Conservation (phyloP, 1,140 invertebrate species). For the Orchestia grillus region DNA sequence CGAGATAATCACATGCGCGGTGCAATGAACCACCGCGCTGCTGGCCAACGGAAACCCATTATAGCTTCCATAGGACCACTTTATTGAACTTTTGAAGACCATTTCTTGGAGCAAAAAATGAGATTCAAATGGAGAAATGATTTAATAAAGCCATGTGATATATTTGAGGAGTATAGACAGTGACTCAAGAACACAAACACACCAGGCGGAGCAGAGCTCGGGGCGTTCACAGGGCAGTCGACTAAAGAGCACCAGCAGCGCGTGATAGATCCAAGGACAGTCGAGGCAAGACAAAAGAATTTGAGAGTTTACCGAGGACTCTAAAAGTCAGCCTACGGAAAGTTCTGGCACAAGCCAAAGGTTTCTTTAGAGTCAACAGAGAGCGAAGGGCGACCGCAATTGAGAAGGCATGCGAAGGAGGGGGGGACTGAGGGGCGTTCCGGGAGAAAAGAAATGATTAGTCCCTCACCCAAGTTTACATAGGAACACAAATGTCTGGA, state of each 20-base stretch:
- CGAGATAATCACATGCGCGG: background rate
- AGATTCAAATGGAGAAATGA: too few species aligned
- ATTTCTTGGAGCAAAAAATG: background rate
- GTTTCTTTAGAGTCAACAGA: conserved; percentile 54
- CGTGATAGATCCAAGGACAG: background rate
- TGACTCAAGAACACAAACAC: background rate
- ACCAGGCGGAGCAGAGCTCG: background rate
- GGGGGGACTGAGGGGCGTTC: background rate
- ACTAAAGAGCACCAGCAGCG: background rate
- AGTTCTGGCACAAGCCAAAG: conserved; percentile 49
- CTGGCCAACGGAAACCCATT: too few species aligned
- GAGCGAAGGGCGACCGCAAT: conserved; percentile 25
- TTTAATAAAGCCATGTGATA: too few species aligned
- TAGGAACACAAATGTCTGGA: background rate
- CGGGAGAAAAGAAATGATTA: background rate
- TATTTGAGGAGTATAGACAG: too few species aligned
- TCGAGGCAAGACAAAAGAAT: background rate
- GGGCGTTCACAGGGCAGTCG: background rate
- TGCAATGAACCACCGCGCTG: background rate
- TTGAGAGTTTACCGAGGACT: background rate
- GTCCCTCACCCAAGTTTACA: background rate
- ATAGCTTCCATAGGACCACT: too few species aligned
- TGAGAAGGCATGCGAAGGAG: background rate
- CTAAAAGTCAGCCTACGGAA: conserved; percentile 18
- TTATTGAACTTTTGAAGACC: background rate